Conservation (phyloP, 2,113 vertebrate species). For the Sporophila hypoxantha region DNA sequence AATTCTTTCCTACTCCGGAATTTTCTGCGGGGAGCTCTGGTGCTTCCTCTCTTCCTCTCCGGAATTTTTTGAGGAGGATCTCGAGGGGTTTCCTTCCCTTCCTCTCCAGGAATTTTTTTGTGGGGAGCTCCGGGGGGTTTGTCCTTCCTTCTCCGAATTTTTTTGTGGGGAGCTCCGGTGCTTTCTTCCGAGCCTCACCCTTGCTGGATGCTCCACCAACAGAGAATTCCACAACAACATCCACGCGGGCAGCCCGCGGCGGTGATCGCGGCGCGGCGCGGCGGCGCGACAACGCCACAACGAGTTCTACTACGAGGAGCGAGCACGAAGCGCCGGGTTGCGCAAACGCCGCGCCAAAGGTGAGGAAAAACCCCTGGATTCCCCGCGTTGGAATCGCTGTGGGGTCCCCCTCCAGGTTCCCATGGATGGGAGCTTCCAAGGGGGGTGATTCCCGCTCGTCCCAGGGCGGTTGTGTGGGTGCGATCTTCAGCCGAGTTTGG, state of each 20-base stretch:
- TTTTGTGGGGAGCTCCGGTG: too few species aligned
- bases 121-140: too few species aligned
- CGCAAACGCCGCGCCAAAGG: slow-evolving; percentile 93
- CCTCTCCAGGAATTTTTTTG: too few species aligned
- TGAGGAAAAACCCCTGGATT: background rate
- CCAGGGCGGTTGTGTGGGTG: too few species aligned
- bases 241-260: slow-evolving; percentile 87
- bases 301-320: slow-evolving; percentile 91
- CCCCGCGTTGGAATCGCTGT: rapidly evolving
- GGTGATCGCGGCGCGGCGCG: slow-evolving; percentile 91
- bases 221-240: slow-evolving; percentile 93
- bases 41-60: too few species aligned
- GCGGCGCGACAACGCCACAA: slow-evolving; percentile 91
- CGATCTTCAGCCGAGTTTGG: rapidly evolving
- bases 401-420: rapidly evolving
- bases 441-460: rapidly evolving
- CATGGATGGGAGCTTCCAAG: rapidly evolving
- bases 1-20: too few species aligned
- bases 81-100: too few species aligned
- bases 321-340: slow-evolving; percentile 88
- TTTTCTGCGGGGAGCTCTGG: too few species aligned
- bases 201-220: too few species aligned
- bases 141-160: too few species aligned
- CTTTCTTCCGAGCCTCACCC: background rate
- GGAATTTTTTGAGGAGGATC: too few species aligned